Conservation (phyloP, 2,888 invertebrate genomes). For the Xestia rhomboidea region DNA sequence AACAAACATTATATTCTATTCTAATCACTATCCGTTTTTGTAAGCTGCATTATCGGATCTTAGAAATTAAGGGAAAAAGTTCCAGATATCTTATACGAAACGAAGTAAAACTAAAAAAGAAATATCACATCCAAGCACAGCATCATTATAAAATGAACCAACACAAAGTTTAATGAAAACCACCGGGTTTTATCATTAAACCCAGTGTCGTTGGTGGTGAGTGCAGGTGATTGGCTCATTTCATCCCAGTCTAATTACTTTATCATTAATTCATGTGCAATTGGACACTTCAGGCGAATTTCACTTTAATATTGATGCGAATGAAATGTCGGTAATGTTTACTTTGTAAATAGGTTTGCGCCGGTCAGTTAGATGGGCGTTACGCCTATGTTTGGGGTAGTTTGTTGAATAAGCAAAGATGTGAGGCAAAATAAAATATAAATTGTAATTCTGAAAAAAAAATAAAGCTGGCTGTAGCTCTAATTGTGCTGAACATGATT, state of each 20-base stretch:
- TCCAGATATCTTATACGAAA: too few species aligned
- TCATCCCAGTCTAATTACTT: constrained; percentile 31
- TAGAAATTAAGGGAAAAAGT: too few species aligned
- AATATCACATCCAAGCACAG: not conserved
- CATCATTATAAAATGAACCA: not conserved
- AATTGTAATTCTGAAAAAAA: too few species aligned
- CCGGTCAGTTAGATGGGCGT: not conserved
- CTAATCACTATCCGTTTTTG: too few species aligned
- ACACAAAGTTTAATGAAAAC: constrained; percentile 24
- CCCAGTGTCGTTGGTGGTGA: not conserved
- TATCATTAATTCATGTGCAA: constrained; percentile 33
- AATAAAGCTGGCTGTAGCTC: too few species aligned
- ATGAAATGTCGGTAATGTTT: not conserved
- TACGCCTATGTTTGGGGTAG: not conserved
- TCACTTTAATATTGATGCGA: constrained; percentile 1
- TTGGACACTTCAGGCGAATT: constrained; percentile 20
- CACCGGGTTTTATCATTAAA: constrained; percentile 32
- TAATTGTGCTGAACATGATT: too few species aligned
- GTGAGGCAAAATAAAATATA: not conserved
- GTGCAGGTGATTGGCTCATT: constrained; percentile 25
- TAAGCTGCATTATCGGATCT: too few species aligned
- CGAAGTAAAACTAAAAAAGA: too few species aligned
- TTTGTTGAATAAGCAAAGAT: not conserved
- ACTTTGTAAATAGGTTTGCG: not conserved
- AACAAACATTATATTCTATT: too few species aligned